Evolutionary conservation across 2,113 vertebrate species (phyloP), one percentile per base, ranked within the genome.

Genomic region (Etheostoma cragini): DNA sequence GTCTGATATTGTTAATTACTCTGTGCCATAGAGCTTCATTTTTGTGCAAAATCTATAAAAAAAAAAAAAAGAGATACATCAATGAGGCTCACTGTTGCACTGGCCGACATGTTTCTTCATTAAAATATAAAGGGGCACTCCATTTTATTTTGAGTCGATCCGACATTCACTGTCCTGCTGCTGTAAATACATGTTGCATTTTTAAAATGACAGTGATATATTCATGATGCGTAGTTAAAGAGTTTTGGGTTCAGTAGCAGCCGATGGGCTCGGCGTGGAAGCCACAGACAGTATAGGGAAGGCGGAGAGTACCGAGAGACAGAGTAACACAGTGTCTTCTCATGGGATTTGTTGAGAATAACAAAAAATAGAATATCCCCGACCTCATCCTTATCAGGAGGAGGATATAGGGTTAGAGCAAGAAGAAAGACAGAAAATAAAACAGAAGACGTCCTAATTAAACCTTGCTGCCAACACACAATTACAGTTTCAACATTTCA

Each of bases 391-490:
- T 65, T 56, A n/a, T 53, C 33, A 54, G 42, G 13, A 19, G 33
- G 50, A 64, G 60, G 19, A 61, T 58, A 56, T 11, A 61, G 30
- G 5, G 16, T 63, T 14, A 2, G 16, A 77, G 42, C 0, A 12
- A 11, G 2, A 4, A 46, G 42, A 22, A 6, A 64, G 30, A 47
- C 8, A 35, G 14, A 62, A 16, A 46, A 38, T 17, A 62, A 56
- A 42, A 47, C 19, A 50, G 21, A 21, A 56, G 16, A 21, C 3
- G 30, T 58, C 54, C 64, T 61, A n/a, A n/a, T n/a, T n/a, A 69
- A 72, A 86, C 7, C 56, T 52, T 45, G 26, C 62, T 75, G 69
- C 38, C 70, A 71, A 70, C 30, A 56, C 49, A 72, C 26, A 79
- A 47, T 62, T 53, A 47, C 64, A 63, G 68, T 64, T 78, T 72